Percentiles rank a stretch among this genome's conserved stretches.
phyloP scores from a whole-genome alignment of 2,888 invertebrate genomes.

The Megamerina dolium region DNA sequence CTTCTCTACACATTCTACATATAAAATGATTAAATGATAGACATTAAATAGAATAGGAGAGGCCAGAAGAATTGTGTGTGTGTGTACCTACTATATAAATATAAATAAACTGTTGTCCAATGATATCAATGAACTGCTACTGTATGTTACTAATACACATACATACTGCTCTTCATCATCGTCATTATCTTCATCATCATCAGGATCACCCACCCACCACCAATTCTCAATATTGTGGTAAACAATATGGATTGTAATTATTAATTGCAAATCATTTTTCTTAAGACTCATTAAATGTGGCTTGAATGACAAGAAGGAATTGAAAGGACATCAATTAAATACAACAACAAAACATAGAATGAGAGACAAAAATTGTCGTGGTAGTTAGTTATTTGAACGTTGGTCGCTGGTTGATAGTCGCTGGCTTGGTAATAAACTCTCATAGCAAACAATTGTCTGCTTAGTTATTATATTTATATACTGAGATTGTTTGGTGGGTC shows the following conservation, averaged over 20 bases:
- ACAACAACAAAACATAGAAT: conserved; percentile 5
- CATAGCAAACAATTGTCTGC: too few relatives aligned
- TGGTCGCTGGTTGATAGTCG: too few relatives aligned
- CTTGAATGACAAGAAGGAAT: conserved; percentile 23
- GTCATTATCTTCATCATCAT: too few relatives aligned
- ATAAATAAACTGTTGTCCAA: background rate
- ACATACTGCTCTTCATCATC: too few relatives aligned
- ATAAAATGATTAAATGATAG: conserved; percentile 4
- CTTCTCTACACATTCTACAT: too few relatives aligned
- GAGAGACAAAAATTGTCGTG: too few relatives aligned
- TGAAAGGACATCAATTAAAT: conserved; percentile 26
- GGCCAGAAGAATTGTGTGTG: background rate
- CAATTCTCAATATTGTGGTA: conserved; percentile 15
- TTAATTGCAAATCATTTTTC: conserved; percentile 30
- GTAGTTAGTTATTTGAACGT: too few relatives aligned
- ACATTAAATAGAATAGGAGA: conserved; percentile 2
- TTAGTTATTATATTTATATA: too few relatives aligned
- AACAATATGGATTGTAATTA: conserved; percentile 28
- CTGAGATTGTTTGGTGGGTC: too few relatives aligned
- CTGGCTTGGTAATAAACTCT: too few relatives aligned
- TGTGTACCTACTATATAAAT: background rate
- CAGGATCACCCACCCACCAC: too few relatives aligned
- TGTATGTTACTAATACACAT: too few relatives aligned
- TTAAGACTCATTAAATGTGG: conserved; percentile 27
- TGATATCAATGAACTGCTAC: background rate